These are phyloP conservation scores for Euglossa dilemma DNA, from an alignment of 1,140 invertebrate genomes.

Conservation along the genomic window DNA sequence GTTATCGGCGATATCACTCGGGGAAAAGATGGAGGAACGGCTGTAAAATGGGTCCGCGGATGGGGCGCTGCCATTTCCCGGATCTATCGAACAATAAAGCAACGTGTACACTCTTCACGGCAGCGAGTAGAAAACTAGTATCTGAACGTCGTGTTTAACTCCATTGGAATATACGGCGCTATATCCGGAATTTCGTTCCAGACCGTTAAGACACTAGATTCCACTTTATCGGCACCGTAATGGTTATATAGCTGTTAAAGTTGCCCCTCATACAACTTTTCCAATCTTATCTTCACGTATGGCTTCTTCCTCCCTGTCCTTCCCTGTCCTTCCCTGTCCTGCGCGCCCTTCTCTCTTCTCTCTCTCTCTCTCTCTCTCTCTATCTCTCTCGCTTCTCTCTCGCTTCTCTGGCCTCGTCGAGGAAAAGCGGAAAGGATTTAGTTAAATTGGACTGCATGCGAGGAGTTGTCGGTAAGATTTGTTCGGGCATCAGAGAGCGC, in stretches of 20 bases:
- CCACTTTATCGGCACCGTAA: slow-evolving; percentile 81
- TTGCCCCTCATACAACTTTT: slow-evolving; percentile 83
- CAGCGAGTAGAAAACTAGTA: slow-evolving; percentile 57
- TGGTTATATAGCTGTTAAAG: slow-evolving; percentile 83
- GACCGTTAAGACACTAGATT: slow-evolving; percentile 81
- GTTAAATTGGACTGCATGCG: slow-evolving; percentile 79
- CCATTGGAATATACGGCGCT: slow-evolving; percentile 77
- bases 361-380: slow-evolving; percentile 10
- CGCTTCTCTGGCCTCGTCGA: slow-evolving; percentile 1
- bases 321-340: slow-evolving; percentile 16
- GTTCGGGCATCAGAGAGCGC: slow-evolving; percentile 72
- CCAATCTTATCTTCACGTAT: slow-evolving; percentile 83
- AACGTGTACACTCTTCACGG: slow-evolving; percentile 54
- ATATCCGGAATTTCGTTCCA: slow-evolving; percentile 80
- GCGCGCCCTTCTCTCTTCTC: slow-evolving; percentile 4
- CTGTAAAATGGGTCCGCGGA: slow-evolving; percentile 12
- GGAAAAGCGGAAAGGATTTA: slow-evolving; percentile 79
- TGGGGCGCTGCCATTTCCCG: slow-evolving; percentile 29
- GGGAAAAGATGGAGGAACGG: slow-evolving; percentile 33
- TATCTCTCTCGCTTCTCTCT: slow-evolving; percentile 1
- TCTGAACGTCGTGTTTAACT: slow-evolving; percentile 74
- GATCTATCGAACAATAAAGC: slow-evolving; percentile 62
- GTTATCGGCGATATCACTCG: neutral
- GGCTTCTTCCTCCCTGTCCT: slow-evolving; percentile 52
- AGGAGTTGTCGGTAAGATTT: slow-evolving; percentile 73